These are phyloP conservation scores for Pasiphila rectangulata DNA, from an alignment of 2,888 invertebrate genomes.

Conservation along the genomic window DNA sequence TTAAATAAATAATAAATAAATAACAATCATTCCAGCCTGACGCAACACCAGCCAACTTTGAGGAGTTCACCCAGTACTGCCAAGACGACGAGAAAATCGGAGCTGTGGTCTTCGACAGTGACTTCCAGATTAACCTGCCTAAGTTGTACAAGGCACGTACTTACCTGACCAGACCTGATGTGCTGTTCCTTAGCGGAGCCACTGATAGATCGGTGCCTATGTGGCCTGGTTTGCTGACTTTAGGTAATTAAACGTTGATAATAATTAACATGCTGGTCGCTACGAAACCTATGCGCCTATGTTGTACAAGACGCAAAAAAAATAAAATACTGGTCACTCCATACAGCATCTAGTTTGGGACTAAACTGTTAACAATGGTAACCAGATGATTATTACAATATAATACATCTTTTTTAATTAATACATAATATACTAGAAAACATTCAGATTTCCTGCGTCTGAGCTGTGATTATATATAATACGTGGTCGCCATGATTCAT, in stretches of 20 bases:
- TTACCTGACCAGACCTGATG: conserved; percentile 72
- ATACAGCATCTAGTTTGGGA: too few relatives aligned
- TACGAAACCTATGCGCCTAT: too few relatives aligned
- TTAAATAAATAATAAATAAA: too few relatives aligned
- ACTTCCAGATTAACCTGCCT: conserved; percentile 70
- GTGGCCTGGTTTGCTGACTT: conserved; percentile 44
- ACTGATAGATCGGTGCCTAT: conserved; percentile 65
- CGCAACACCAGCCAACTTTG: conserved; percentile 42
- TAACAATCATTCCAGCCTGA: conserved; percentile 51
- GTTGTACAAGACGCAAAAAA: too few relatives aligned
- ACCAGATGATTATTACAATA: too few relatives aligned
- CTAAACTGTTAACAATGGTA: too few relatives aligned
- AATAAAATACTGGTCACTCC: too few relatives aligned
- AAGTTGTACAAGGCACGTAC: conserved; percentile 73
- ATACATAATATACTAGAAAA: too few relatives aligned
- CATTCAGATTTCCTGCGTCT: too few relatives aligned
- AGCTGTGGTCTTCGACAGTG: conserved; percentile 81
- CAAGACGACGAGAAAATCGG: conserved; percentile 71
- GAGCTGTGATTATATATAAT: too few relatives aligned
- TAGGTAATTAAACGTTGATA: conserved; percentile 58
- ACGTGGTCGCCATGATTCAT: too few relatives aligned
- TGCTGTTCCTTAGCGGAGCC: conserved; percentile 74
- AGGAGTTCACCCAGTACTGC: conserved; percentile 50
- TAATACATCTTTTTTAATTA: too few relatives aligned
- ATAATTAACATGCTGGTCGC: background rate